Conservation (phyloP, 2,797 vertebrate genomes). For the Dendrocincla fuliginosa region DNA sequence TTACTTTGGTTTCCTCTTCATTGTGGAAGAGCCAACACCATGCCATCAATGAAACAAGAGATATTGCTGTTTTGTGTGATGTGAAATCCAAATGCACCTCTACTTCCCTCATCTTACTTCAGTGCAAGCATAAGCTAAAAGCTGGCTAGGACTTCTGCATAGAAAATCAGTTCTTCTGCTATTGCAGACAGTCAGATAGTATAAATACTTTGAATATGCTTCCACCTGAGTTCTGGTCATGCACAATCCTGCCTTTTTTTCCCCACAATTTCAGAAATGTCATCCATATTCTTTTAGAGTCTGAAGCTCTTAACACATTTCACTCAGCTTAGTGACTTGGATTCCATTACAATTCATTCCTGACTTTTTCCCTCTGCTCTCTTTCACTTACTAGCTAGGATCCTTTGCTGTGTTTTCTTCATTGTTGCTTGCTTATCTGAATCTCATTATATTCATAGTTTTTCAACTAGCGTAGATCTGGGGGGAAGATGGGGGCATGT, state of each 20-base stretch:
- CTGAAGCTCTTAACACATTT: background rate
- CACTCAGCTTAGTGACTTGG: background rate
- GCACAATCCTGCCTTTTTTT: background rate
- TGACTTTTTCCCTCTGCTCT: background rate
- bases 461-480: accelerated
- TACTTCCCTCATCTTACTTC: background rate
- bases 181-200: background rate
- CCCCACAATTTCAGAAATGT: background rate
- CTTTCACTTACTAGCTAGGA: background rate
- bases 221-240: background rate
- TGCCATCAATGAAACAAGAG: background rate
- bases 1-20: background rate
- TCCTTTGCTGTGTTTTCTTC: background rate
- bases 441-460: background rate
- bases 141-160: background rate
- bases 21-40: background rate
- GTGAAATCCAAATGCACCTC: background rate
- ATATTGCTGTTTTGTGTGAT: background rate
- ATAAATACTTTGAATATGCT: background rate
- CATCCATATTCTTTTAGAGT: background rate
- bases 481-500: accelerated
- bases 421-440: background rate
- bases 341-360: background rate
- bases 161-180: background rate
- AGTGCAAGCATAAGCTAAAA: background rate